Conservation (phyloP, 2,888 invertebrate genomes). For the Linnaemya tessellans region DNA sequence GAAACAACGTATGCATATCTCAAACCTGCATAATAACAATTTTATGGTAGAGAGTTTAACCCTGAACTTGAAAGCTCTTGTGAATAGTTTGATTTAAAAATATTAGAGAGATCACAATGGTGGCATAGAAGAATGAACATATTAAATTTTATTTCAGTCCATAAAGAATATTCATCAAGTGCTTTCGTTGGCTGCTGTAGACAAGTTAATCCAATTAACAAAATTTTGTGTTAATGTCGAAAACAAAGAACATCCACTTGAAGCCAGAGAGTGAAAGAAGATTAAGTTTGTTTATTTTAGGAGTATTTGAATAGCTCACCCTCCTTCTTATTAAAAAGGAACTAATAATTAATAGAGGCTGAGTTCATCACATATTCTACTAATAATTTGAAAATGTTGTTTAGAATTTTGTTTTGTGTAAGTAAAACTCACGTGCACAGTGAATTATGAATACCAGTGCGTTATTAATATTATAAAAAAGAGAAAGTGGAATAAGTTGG, state of each 20-base stretch:
- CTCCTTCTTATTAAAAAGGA: too few relatives aligned
- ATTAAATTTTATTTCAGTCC: neutral
- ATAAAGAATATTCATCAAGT: neutral
- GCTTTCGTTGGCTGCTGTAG: neutral
- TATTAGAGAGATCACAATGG: neutral
- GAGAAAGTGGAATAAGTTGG: too few relatives aligned
- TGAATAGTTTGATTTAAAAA: neutral
- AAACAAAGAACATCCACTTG: neutral
- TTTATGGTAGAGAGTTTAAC: slow-evolving; percentile 44
- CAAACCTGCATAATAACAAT: neutral
- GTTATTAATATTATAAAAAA: too few relatives aligned
- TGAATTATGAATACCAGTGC: too few relatives aligned
- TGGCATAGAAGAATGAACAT: neutral
- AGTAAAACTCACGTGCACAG: neutral
- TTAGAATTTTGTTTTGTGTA: slow-evolving; percentile 45
- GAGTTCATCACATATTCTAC: too few relatives aligned
- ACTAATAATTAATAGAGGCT: neutral
- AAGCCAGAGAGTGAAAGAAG: neutral
- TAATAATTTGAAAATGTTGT: slow-evolving; percentile 31
- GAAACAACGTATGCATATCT: neutral
- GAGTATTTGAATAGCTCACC: too few relatives aligned
- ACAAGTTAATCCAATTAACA: slow-evolving; percentile 11
- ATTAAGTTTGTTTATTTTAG: neutral
- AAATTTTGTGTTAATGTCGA: neutral
- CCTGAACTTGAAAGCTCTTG: slow-evolving; percentile 60